Conservation (phyloP, 2,888 invertebrate genomes). For the Drosophila incognita region DNA sequence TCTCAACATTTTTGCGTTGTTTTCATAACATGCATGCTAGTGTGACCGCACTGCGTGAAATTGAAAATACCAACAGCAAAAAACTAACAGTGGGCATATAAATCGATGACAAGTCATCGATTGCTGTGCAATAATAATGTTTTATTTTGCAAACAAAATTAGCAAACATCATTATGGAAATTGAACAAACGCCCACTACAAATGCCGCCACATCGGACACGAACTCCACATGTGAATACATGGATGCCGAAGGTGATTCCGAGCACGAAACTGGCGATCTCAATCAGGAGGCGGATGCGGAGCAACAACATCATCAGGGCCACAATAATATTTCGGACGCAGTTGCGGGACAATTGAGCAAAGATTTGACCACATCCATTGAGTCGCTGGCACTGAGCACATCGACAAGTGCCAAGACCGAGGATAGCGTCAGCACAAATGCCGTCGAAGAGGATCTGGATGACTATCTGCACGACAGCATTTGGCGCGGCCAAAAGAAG, state of each 20-base stretch:
- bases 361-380: slow-evolving; percentile 75
- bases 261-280: slow-evolving; percentile 53
- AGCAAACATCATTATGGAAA: slow-evolving; percentile 59
- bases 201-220: slow-evolving; percentile 57
- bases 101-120: slow-evolving; percentile 35
- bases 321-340: slow-evolving; percentile 77
- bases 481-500: slow-evolving; percentile 93
- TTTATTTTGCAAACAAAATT: slow-evolving; percentile 50
- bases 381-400: slow-evolving; percentile 75
- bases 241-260: slow-evolving; percentile 79
- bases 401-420: slow-evolving; percentile 67
- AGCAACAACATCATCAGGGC: slow-evolving; percentile 50
- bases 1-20: slow-evolving; percentile 72
- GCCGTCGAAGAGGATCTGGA: slow-evolving; percentile 87
- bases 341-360: slow-evolving; percentile 60
- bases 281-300: slow-evolving; percentile 72
- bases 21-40: slow-evolving; percentile 65
- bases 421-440: slow-evolving; percentile 55
- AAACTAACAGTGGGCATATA: not conserved
- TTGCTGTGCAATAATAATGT: slow-evolving; percentile 38
- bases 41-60: slow-evolving; percentile 16
- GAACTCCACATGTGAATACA: slow-evolving; percentile 75
- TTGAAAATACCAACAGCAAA: not conserved
- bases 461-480: slow-evolving; percentile 88
- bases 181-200: slow-evolving; percentile 65